These are phyloP conservation scores for Sarotherodon lohbergeri DNA, from an alignment of 2,113 vertebrate genomes.

Conservation along the genomic window DNA sequence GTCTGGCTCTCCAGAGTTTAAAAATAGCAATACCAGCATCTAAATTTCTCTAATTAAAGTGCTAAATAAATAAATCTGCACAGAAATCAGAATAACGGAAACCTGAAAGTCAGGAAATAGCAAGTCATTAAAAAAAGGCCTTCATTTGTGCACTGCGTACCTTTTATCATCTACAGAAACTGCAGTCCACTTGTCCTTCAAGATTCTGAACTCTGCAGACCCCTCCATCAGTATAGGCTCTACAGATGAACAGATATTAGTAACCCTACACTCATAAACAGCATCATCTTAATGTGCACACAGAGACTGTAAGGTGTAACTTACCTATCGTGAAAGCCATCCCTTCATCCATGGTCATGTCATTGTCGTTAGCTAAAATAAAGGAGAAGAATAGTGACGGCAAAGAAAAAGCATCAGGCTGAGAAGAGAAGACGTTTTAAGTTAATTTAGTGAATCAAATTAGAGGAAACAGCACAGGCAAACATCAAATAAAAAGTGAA, in stretches of 20 bases:
- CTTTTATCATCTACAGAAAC: constrained; percentile 87
- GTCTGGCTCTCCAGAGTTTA: background rate
- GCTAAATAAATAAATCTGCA: background rate
- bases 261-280: background rate
- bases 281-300: background rate
- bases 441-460: background rate
- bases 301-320: background rate
- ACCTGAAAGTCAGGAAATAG: rapidly evolving
- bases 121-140: background rate
- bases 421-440: background rate
- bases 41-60: background rate
- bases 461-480: background rate
- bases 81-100: background rate
- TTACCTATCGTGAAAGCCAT: constrained; percentile 77
- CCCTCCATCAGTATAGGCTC: constrained; percentile 95
- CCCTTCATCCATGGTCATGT: constrained; percentile 73
- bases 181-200: constrained; percentile 89
- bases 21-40: background rate
- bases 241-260: constrained; percentile 45
- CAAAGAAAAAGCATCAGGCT: background rate
- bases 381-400: background rate
- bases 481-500: background rate
- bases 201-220: constrained; percentile 80
- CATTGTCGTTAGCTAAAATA: constrained; percentile 70
- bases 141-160: constrained; percentile 47